phyloP scores from a whole-genome alignment of 2,888 invertebrate genomes.

The Diachrysia chrysitis region DNA sequence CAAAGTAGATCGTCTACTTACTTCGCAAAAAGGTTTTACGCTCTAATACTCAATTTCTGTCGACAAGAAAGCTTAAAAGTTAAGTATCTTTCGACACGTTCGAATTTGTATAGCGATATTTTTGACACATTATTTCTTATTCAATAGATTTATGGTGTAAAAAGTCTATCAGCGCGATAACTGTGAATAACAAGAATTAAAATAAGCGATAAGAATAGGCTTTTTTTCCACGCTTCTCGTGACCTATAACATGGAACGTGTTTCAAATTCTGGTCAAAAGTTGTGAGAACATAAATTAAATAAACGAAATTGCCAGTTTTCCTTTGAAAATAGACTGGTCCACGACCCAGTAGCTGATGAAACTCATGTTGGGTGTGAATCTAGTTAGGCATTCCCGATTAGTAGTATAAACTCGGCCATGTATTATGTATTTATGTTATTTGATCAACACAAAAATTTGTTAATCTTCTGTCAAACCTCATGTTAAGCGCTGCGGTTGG shows the following conservation, averaged over 20 bases:
- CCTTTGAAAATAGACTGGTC: no score
- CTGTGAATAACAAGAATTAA: background rate
- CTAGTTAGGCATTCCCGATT: no score
- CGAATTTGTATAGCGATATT: slow-evolving; percentile 21
- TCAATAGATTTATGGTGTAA: slow-evolving; percentile 9
- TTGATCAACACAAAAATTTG: no score
- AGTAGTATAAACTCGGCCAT: no score
- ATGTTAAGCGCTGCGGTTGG: no score
- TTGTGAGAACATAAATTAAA: no score
- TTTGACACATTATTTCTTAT: slow-evolving; percentile 6
- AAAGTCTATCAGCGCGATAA: background rate
- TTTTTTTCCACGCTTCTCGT: background rate
- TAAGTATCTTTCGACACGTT: slow-evolving; percentile 24
- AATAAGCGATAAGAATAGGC: background rate
- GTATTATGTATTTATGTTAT: no score
- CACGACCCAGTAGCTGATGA: no score
- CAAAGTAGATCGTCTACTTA: slow-evolving; percentile 11
- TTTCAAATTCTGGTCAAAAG: background rate
- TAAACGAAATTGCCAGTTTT: no score
- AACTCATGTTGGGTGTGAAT: no score
- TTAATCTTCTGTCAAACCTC: no score
- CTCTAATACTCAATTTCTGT: slow-evolving; percentile 46
- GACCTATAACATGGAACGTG: background rate
- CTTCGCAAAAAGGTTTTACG: slow-evolving; percentile 56
- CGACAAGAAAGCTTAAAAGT: slow-evolving; percentile 16